Conservation (phyloP, 2,113 vertebrate genomes). For the Oryctolagus cuniculus region DNA sequence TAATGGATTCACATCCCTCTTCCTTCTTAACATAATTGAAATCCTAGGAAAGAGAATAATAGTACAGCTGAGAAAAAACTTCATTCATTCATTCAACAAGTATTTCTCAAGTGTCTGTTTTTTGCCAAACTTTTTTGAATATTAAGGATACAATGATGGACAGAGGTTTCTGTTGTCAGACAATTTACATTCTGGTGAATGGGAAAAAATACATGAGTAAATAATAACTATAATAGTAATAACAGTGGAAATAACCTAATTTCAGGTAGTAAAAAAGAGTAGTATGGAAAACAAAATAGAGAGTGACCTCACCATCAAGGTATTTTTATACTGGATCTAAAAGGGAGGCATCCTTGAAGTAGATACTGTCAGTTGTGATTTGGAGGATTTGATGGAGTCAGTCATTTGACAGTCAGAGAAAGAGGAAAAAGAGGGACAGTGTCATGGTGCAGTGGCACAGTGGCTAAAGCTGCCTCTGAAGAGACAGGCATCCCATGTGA, state of each 20-base stretch:
- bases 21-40: not conserved
- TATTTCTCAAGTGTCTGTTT: not conserved
- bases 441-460: no score
- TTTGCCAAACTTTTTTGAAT: not conserved
- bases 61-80: not conserved
- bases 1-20: not conserved
- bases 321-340: not conserved
- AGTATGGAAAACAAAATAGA: not conserved
- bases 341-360: not conserved
- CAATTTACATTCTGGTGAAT: not conserved
- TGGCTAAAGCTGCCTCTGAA: no score
- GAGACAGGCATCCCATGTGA: no score
- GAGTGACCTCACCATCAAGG: rapidly evolving
- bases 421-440: not conserved
- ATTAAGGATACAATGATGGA: not conserved
- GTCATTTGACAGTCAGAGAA: not conserved
- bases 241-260: not conserved
- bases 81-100: not conserved
- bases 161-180: not conserved
- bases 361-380: not conserved
- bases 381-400: not conserved
- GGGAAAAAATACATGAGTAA: not conserved
- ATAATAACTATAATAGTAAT: not conserved
- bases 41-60: not conserved
- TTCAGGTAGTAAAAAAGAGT: not conserved